Percentiles rank a stretch among this genome's conserved stretches.
Conservation (phyloP, 2,797 vertebrate species). For the Forpus xanthops region DNA sequence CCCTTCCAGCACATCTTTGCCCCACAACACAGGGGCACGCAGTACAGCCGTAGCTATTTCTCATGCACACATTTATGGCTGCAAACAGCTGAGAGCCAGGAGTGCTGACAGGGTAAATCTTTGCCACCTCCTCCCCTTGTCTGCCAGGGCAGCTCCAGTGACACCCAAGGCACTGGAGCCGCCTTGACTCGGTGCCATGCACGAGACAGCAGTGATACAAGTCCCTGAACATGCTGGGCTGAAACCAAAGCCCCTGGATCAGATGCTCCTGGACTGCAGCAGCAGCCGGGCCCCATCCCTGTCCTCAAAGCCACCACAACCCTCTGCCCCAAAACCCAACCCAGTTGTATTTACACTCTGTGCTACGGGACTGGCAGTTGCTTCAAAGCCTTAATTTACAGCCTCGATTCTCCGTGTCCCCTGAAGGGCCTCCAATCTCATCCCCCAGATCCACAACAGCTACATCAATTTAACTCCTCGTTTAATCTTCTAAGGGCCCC, state of each 20-base stretch:
- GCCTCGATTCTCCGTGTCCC: neutral
- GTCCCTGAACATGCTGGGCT: neutral
- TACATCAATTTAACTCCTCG: neutral
- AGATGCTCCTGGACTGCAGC: neutral
- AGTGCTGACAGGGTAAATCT: conserved; percentile 37
- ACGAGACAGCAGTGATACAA: neutral
- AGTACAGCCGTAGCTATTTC: neutral
- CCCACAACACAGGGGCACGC: rapidly evolving
- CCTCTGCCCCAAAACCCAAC: rapidly evolving
- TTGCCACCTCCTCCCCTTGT: conserved; percentile 31
- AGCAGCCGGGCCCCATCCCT: rapidly evolving
- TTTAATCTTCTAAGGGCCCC: conserved; percentile 12
- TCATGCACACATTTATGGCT: neutral
- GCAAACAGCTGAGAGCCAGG: neutral
- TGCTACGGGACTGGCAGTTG: neutral
- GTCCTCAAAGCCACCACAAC: neutral
- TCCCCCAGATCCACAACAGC: neutral
- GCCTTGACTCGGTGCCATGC: conserved; percentile 8
- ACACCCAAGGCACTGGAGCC: neutral
- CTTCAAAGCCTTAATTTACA: conserved; percentile 35
- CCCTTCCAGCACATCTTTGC: neutral
- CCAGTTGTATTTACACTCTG: neutral
- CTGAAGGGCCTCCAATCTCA: neutral
- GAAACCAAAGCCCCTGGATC: neutral
- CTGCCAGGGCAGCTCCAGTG: conserved; percentile 32